Evolutionary conservation across 2,888 invertebrate species (phyloP).

Genomic region (Deroplatys truncata): DNA sequence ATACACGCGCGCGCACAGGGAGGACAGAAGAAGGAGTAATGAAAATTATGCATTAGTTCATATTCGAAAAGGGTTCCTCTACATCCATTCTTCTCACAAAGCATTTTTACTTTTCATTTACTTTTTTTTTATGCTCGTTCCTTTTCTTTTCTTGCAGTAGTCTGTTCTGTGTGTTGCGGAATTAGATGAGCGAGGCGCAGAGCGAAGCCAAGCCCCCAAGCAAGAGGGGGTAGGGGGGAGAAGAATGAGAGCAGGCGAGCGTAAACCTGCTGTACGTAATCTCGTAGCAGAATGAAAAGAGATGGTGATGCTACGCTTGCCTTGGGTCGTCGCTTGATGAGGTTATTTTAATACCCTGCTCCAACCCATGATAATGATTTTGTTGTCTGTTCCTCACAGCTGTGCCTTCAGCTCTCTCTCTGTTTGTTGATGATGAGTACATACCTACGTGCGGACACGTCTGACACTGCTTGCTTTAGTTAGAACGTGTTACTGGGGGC

Average conservation of each 20-base stretch:
- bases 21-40: constrained; percentile 34
- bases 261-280: constrained; percentile 21
- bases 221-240: background rate
- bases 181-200: constrained; percentile 23
- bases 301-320: constrained; percentile 8
- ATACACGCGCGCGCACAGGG: background rate
- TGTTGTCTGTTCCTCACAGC: background rate
- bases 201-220: constrained; percentile 1
- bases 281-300: constrained; percentile 18
- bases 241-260: constrained; percentile 12
- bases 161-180: constrained; percentile 18
- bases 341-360: constrained; percentile 20
- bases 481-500: background rate
- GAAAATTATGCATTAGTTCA: constrained; percentile 44
- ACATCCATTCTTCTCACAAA: constrained; percentile 30
- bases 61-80: constrained; percentile 36
- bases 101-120: constrained; percentile 30
- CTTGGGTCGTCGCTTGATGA: constrained; percentile 21
- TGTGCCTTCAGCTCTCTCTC: background rate
- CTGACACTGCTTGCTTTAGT: background rate
- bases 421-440: background rate
- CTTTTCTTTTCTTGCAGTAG: constrained; percentile 3
- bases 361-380: background rate
- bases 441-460: background rate
- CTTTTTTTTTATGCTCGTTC: constrained; percentile 13